These are phyloP conservation scores for Cricetomys ansorgei DNA, from an alignment of 2,113 vertebrate species.

Conservation along the genomic window DNA sequence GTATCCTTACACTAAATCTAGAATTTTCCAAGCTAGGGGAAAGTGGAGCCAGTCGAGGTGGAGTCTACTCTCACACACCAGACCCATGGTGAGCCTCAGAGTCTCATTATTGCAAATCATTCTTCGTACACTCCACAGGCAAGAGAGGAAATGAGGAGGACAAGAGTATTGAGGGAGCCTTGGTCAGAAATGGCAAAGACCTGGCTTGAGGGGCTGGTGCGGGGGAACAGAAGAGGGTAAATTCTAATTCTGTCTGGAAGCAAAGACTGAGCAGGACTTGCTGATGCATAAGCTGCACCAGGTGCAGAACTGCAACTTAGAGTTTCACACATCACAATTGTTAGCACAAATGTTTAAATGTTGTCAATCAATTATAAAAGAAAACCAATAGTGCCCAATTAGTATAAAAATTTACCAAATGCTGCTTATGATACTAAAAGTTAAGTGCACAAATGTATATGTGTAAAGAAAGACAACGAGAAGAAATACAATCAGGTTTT, in stretches of 20 bases:
- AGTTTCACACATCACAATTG: neutral
- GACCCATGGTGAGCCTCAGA: neutral
- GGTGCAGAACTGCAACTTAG: neutral
- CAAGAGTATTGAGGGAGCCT: neutral
- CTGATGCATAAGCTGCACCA: neutral
- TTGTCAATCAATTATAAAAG: neutral
- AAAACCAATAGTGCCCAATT: neutral
- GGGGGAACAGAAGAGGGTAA: neutral
- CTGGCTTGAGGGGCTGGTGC: neutral
- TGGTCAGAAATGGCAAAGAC: neutral
- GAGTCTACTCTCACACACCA: neutral
- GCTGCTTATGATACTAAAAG: neutral
- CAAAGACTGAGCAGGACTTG: neutral
- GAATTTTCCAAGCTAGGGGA: neutral
- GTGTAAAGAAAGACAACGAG: neutral
- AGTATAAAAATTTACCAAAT: conserved; percentile 3
- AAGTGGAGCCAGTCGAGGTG: neutral
- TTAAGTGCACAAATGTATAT: neutral
- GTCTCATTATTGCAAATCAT: neutral
- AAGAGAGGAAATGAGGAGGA: neutral
- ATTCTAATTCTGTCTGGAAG: neutral
- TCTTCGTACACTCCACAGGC: neutral
- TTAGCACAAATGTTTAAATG: conserved; percentile 21
- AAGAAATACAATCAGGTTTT: neutral
- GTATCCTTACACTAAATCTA: neutral